Evolutionary conservation across 2,797 vertebrate species (phyloP), one percentile per base, ranked within the genome.

Genomic region (Carduelis carduelis): DNA sequence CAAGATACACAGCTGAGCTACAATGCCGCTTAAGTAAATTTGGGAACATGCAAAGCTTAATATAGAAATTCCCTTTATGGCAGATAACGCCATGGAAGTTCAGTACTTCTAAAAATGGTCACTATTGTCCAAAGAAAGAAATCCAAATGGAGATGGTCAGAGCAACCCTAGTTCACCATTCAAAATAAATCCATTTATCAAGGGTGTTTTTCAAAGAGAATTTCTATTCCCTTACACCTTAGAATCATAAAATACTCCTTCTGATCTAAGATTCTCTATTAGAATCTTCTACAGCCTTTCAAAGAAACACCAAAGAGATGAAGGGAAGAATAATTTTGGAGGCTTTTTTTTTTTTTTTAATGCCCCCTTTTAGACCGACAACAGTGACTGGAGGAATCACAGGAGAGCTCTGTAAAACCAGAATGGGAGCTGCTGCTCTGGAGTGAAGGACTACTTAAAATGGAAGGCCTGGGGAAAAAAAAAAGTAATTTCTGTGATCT

Each of bases 61-160:
- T 87, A 95, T 86, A 96, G 83, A 93, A 93, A 93, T 71, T 52
- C 69, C 83, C 84, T 81, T 95, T 83, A 79, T 10, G 59, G 87
- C 18, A 87, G 63, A 63, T 79, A 94, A 92, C 1, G 13, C 28
- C 8, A 10, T 49, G 80, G 46, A 94, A 75, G 89, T 85, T 85
- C 17, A 89, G 47, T 9, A 41, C 35, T 91, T 87, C 94, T 96
- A 86, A 94, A 97, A 97, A 91, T 39, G 83, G 76, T 32, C 69
- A 69, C 70, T 34, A n/a, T 14, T 83, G 76, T 68, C 90, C 77
- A 82, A 52, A 84, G 59, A 65, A 30, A 4, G 1, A 80, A 83
- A 84, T 24, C 30, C 47, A 60, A 60, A 61, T n/a, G 39, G 50
- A 90, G 83, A 75, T 0, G 3, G 66, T 43, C 60, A 69, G 35